Evolutionary conservation across 2,113 vertebrate genomes (phyloP).

Genomic region (Dendropsophus ebraccatus): DNA sequence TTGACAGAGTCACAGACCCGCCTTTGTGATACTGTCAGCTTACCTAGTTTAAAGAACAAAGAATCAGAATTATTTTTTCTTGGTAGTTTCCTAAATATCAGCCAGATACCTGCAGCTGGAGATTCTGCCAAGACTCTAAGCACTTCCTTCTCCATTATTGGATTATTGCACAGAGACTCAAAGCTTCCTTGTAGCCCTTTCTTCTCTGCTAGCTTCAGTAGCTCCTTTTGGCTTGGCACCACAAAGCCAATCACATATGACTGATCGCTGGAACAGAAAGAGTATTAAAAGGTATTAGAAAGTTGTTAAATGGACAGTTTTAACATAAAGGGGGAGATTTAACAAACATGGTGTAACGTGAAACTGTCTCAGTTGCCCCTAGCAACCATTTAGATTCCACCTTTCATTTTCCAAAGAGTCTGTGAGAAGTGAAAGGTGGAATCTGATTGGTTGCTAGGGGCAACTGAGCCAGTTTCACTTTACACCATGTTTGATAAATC

Average conservation of each 20-base stretch:
- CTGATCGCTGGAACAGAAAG: conserved; percentile 81
- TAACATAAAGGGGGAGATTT: too few species aligned
- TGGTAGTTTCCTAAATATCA: background rate
- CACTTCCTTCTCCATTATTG: conserved; percentile 87
- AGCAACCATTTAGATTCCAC: too few species aligned
- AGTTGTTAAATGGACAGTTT: background rate
- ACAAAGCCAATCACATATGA: conserved; percentile 93
- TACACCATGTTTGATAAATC: too few species aligned
- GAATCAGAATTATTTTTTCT: background rate
- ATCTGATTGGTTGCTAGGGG: too few species aligned
- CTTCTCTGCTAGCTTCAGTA: conserved; percentile 81
- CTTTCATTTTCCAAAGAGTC: too few species aligned
- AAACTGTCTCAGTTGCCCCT: too few species aligned
- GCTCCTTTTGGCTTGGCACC: conserved; percentile 95
- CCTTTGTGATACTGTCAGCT: too few species aligned
- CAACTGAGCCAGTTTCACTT: too few species aligned
- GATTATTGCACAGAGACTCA: conserved; percentile 87
- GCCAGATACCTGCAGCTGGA: conserved; percentile 80
- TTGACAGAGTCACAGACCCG: too few species aligned
- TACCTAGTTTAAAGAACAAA: too few species aligned
- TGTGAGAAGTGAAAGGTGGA: too few species aligned
- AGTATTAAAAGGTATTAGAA: background rate
- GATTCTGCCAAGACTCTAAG: conserved; percentile 85
- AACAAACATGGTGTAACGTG: too few species aligned
- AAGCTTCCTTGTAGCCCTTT: conserved; percentile 79